These are phyloP conservation scores for Xenopus petersii DNA, from an alignment of 2,797 vertebrate genomes.

Conservation along the genomic window DNA sequence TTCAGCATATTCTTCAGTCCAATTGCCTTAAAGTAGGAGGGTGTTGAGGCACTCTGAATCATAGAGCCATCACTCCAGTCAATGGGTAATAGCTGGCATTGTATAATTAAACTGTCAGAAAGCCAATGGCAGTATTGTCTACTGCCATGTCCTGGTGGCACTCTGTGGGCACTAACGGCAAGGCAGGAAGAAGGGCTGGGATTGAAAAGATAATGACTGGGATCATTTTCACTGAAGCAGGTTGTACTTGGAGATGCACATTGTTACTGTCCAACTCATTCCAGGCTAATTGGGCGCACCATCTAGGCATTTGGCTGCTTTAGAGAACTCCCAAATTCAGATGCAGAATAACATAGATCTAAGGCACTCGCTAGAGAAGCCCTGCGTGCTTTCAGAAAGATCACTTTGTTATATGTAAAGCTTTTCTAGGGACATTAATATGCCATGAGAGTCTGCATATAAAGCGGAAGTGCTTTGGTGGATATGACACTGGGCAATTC, in stretches of 20 bases:
- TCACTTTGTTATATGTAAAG: constrained; percentile 58
- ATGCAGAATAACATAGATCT: constrained; percentile 55
- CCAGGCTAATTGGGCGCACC: constrained; percentile 65
- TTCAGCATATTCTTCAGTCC: constrained; percentile 51
- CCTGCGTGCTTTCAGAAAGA: constrained; percentile 68
- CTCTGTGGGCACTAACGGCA: constrained; percentile 60
- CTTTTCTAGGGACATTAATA: constrained; percentile 46
- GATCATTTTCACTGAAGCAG: constrained; percentile 48
- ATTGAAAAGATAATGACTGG: constrained; percentile 30
- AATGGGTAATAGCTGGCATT: constrained; percentile 58
- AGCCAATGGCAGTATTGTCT: constrained; percentile 53
- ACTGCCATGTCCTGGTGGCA: constrained; percentile 54
- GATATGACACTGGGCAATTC: not conserved
- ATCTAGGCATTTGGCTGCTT: constrained; percentile 62
- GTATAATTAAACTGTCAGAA: constrained; percentile 59
- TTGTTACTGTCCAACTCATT: constrained; percentile 54
- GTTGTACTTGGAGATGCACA: constrained; percentile 45
- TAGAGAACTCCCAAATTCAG: constrained; percentile 51
- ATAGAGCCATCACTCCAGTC: constrained; percentile 58
- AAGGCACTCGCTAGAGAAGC: constrained; percentile 56
- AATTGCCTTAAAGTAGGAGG: constrained; percentile 49
- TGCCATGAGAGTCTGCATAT: not conserved
- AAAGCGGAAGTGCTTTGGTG: not conserved
- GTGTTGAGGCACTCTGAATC: constrained; percentile 45
- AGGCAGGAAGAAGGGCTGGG: constrained; percentile 45